Evolutionary conservation across 2,888 invertebrate genomes (phyloP), one percentile per base, ranked within the genome.

Genomic region (Malthinus seriepunctatus): DNA sequence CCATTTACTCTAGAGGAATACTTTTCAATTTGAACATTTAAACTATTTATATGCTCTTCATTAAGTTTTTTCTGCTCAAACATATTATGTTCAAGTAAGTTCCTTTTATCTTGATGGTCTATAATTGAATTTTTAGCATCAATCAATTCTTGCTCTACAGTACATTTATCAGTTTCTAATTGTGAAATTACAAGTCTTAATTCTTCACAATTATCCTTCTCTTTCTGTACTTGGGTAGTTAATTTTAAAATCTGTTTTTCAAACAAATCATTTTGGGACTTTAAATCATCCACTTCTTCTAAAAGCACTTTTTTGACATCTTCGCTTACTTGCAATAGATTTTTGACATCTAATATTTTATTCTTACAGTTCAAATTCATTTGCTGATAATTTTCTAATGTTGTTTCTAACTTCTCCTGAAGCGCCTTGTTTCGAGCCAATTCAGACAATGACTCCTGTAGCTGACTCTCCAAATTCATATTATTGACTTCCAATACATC

Each of bases 21-120:
- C n/a, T 47, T 51, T 37, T 64, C 46, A 31, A 63, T 55, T 51
- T 63, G 39, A 5, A 52, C 10, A 45, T 60, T 60, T 35, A 55
- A 50, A 10, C 33, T 14, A 9, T 49, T 54, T 1, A 58, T 58
- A 33, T 50, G 56, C 39, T 63, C 56, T 10, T 60, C 49, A 34
- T 56, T 38, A 12, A 8, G 10, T 38, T 56, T 62, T 8, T 49
- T 35, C 12, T 38, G 33, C n/a, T 51, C 47, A 10, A 53, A 49
- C 10, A 33, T 50, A 32, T 45, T 42, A 5, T 38, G 37, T 46
- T 53, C 35, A 9, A 53, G 23, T 12, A 32, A 8, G 10, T 8
- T 48, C 33, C 59, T 55, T 51, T 45, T 47, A 12, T 49, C 8
- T 12, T 35, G 8, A 10, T 44, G 32, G 11, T 48, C 1, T 5